Base-by-base conservation (phyloP, 2,888 invertebrate genomes). In the Eledona agricola region DNA sequence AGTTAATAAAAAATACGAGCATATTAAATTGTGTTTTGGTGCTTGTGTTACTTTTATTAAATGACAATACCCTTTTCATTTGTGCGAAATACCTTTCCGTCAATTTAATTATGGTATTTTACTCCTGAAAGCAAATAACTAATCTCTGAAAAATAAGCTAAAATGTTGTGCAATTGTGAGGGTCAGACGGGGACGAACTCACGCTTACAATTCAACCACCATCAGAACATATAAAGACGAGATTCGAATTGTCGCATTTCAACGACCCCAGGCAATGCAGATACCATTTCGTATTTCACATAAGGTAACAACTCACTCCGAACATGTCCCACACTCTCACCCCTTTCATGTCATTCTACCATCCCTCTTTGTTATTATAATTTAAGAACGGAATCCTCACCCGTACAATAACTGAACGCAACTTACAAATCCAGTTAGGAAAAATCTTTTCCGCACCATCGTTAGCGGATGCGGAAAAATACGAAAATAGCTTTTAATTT, bases 181-280 rank as follows among this genome's bases (percentile, higher is more conserved):
- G n/a, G n/a, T n/a, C n/a, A n/a, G n/a, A n/a, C n/a, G n/a, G n/a
- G n/a, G n/a, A n/a, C n/a, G n/a, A n/a, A n/a, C n/a, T n/a, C n/a
- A n/a, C n/a, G n/a, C n/a, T n/a, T n/a, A n/a, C n/a, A n/a, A n/a
- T n/a, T n/a, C n/a, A n/a, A n/a, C n/a, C n/a, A n/a, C n/a, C n/a
- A n/a, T n/a, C n/a, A n/a, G n/a, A 28, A 26, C 40, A 40, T 40
- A 40, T 40, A 40, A 40, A 40, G 40, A 40, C 28, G 26, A 2
- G 9, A 23, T 10, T 37, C 15, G 51, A 50, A 65, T 65, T 65
- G 69, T 71, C 71, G 72, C 69, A 70, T 71, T 68, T 67, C 63
- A 38, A 58, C 52, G 46, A 65, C 71, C 63, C 54, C 52, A 46
- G 66, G 72, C 70, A 56, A 71, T 71, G 72, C 71, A 71, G 71